A percentile compares a stretch with the other conserved stretches of the same genome.
Conservation (phyloP, 2,797 vertebrate species). For the Argya squamiceps region DNA sequence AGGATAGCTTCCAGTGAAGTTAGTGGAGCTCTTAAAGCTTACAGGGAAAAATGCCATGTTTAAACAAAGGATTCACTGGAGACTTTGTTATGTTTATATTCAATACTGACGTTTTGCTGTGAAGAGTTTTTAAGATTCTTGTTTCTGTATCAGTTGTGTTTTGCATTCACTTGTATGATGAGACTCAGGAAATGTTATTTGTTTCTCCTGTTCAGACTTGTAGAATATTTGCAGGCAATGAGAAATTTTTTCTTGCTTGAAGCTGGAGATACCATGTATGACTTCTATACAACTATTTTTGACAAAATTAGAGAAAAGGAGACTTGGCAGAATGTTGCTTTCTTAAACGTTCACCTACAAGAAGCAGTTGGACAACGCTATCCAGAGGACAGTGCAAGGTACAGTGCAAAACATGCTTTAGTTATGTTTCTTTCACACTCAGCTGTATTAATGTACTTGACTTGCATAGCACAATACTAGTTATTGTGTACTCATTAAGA, state of each 20-base stretch:
- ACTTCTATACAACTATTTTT: conserved; percentile 98
- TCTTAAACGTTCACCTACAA: conserved; percentile 92
- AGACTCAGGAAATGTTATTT: background rate
- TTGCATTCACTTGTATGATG: background rate
- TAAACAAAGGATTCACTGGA: background rate
- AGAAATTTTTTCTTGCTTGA: conserved; percentile 98
- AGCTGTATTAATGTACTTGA: background rate
- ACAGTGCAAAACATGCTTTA: background rate
- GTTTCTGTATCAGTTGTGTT: background rate
- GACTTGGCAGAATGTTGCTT: conserved; percentile 93
- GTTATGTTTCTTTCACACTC: background rate
- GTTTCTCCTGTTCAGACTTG: conserved; percentile 76
- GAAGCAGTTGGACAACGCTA: conserved; percentile 94
- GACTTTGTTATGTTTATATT: background rate
- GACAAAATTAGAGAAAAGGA: conserved; percentile 97
- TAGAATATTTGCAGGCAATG: conserved; percentile 97
- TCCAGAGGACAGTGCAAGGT: conserved; percentile 93
- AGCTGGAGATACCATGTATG: conserved; percentile 98
- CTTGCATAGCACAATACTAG: background rate
- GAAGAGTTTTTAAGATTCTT: background rate
- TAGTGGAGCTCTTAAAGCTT: background rate
- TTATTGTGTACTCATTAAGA: background rate
- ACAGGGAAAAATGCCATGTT: background rate
- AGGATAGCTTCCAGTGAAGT: background rate
- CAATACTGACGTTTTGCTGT: background rate